These are phyloP conservation scores for Phaenicophaeus curvirostris DNA, from an alignment of 2,797 vertebrate genomes.

Conservation along the genomic window DNA sequence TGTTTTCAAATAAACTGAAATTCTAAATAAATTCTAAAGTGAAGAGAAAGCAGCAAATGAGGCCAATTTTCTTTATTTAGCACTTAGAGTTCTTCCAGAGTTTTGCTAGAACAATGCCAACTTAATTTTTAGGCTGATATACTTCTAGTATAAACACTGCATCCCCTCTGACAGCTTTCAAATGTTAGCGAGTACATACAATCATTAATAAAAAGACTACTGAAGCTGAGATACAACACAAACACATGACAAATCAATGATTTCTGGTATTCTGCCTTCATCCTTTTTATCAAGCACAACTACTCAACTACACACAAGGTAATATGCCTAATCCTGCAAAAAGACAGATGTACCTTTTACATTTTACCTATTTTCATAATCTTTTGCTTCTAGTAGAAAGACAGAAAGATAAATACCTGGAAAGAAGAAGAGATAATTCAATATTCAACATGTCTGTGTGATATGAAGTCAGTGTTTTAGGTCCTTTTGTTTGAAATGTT, in stretches of 20 bases:
- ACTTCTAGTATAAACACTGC: background rate
- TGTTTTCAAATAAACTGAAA: background rate
- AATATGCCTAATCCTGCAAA: background rate
- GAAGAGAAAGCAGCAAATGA: background rate
- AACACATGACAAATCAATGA: background rate
- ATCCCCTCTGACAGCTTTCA: background rate
- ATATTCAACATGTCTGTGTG: background rate
- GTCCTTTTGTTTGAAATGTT: background rate
- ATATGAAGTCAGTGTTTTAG: background rate
- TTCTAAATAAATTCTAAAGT: background rate
- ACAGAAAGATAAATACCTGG: background rate
- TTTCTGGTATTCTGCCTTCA: background rate
- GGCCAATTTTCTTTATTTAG: background rate
- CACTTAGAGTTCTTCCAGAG: background rate
- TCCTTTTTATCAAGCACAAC: background rate
- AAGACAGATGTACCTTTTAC: fast-evolving
- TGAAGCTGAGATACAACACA: background rate
- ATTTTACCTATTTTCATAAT: background rate
- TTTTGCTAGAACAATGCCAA: background rate
- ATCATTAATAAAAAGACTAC: background rate
- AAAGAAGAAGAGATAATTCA: background rate
- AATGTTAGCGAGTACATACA: background rate
- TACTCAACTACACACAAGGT: background rate
- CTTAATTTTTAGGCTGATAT: background rate
- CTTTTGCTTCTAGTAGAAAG: background rate